Conservation (phyloP, 2,113 vertebrate genomes). For the Proterorhinus semilunaris region DNA sequence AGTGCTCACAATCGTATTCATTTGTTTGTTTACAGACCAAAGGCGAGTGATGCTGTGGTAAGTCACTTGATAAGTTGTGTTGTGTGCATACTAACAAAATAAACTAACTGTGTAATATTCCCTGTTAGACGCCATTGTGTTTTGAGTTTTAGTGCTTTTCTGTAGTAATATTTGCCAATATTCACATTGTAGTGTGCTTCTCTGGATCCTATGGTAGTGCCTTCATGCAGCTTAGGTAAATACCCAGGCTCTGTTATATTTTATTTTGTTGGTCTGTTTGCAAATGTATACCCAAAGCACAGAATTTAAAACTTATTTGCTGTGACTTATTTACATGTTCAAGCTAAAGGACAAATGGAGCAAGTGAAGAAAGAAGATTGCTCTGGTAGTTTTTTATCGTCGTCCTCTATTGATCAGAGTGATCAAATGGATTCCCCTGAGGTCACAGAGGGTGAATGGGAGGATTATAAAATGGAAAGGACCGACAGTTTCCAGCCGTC, state of each 20-base stretch:
- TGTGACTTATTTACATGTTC: constrained; percentile 16
- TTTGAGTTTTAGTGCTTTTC: not conserved
- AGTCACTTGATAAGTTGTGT: constrained; percentile 38
- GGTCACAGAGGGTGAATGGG: constrained; percentile 24
- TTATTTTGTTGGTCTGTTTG: not conserved
- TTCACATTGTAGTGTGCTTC: constrained; percentile 62
- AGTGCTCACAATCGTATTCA: constrained; percentile 13
- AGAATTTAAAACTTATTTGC: not conserved
- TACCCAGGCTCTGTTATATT: not conserved
- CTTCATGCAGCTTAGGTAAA: constrained; percentile 55
- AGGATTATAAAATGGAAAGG: constrained; percentile 18
- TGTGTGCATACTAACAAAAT: constrained; percentile 10
- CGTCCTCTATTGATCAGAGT: constrained; percentile 31
- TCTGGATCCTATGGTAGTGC: constrained; percentile 63
- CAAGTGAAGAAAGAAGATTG: constrained; percentile 30
- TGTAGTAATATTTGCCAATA: constrained; percentile 11
- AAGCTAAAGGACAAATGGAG: constrained; percentile 48
- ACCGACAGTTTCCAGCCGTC: constrained; percentile 24
- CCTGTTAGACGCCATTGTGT: not conserved
- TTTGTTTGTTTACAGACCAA: constrained; percentile 75
- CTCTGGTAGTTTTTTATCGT: constrained; percentile 25
- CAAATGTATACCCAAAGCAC: not conserved
- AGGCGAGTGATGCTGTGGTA: constrained; percentile 80
- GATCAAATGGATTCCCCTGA: constrained; percentile 43
- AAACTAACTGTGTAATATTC: not conserved